Percentiles rank a stretch among this genome's conserved stretches.
phyloP scores from a whole-genome alignment of 2,888 invertebrate genomes.

The Ormyrus thymus region DNA sequence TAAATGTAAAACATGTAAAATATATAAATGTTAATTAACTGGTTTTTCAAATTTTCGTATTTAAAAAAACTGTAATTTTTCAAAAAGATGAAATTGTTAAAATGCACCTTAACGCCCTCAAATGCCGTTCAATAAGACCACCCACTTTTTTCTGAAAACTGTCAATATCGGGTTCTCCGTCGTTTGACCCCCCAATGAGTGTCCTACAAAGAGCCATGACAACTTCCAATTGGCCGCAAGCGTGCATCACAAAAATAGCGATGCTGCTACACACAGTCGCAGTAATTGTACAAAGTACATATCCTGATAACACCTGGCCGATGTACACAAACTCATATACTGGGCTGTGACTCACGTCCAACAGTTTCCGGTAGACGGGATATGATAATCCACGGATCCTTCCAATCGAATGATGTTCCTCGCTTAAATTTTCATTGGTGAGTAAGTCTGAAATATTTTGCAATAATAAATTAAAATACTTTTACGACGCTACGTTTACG shows the following conservation, averaged over 20 bases:
- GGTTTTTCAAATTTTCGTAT: neutral
- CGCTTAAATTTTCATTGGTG: too few relatives aligned
- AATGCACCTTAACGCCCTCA: neutral
- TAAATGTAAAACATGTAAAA: slow-evolving; percentile 18
- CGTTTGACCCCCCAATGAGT: neutral
- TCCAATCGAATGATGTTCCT: neutral
- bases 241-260: neutral
- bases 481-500: too few relatives aligned
- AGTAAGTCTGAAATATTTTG: too few relatives aligned
- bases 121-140: neutral
- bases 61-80: neutral
- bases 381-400: slow-evolving; percentile 59
- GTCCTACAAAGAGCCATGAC: neutral
- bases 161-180: too few relatives aligned
- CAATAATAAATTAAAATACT: too few relatives aligned
- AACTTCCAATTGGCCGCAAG: neutral
- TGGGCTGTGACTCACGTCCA: slow-evolving; percentile 34
- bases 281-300: neutral
- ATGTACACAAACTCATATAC: neutral
- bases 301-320: neutral
- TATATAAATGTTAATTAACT: neutral
- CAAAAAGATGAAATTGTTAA: neutral
- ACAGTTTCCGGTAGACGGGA: slow-evolving; percentile 63
- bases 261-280: neutral
- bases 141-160: too few relatives aligned